Conservation (phyloP, 2,888 invertebrate genomes). For the Nysson spinosus region DNA sequence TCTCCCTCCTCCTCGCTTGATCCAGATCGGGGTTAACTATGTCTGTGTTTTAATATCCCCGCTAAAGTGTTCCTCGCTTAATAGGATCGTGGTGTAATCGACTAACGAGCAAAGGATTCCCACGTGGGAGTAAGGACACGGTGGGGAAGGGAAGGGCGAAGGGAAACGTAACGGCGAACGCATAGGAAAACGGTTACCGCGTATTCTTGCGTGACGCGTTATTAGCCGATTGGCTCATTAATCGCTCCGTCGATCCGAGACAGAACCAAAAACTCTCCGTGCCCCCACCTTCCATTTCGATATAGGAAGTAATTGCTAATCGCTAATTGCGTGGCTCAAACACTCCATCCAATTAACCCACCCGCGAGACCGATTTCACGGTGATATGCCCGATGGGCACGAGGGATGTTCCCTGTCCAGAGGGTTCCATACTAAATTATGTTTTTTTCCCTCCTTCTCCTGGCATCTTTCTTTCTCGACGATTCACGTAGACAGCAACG, state of each 20-base stretch:
- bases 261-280: slow-evolving; percentile 60
- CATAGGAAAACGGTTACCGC: slow-evolving; percentile 59
- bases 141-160: slow-evolving; percentile 7
- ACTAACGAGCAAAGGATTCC: slow-evolving; percentile 41
- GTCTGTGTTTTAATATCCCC: slow-evolving; percentile 19
- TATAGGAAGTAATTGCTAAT: slow-evolving; percentile 75
- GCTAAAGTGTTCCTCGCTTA: slow-evolving; percentile 24
- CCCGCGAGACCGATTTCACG: slow-evolving; percentile 16
- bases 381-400: too few species aligned
- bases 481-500: too few species aligned
- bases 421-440: too few species aligned
- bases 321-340: slow-evolving; percentile 75
- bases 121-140: slow-evolving; percentile 49
- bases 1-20: too few species aligned
- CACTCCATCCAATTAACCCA: slow-evolving; percentile 74
- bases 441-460: too few species aligned
- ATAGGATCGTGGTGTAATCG: slow-evolving; percentile 38
- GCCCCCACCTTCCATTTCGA: slow-evolving; percentile 32
- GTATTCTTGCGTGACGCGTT: slow-evolving; percentile 75
- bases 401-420: too few species aligned
- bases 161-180: slow-evolving; percentile 40
- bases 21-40: too few species aligned
- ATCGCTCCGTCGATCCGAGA: slow-evolving; percentile 75
- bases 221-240: slow-evolving; percentile 77
- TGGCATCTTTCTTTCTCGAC: too few species aligned